Evolutionary conservation across 2,888 invertebrate species (phyloP), one percentile per base, ranked within the genome.

Genomic region (Agrilus cyanescens): DNA sequence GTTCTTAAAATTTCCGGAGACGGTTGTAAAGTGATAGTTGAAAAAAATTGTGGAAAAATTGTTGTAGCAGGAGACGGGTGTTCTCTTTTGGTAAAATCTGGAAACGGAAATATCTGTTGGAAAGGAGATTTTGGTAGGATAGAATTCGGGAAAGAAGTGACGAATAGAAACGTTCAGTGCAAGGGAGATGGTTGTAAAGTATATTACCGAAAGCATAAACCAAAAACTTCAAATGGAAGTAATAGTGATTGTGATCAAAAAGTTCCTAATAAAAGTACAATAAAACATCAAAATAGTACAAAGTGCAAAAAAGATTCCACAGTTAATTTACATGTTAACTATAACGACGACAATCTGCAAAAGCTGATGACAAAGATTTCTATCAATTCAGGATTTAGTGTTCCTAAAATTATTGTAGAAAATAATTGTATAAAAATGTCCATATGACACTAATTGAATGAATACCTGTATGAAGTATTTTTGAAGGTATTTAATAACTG

Each of bases 51-150:
- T 29, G 18, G 41, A 2, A 32, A 34, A 20, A 15, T 50, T 32
- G 43, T 42, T 10, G 42, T 52, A 8, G 46, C 51, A 8, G 53
- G 53, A 3, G 51, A 53, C 33, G 43, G 46, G 4, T 51, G 52
- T 35, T 37, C 29, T 7, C 43, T 54, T 12, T 37, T 38, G 20
- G 49, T 54, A 13, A 20, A 12, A 5, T 29, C 35, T 16, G 53
- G 53, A 32, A 38, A 35, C 34, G 53, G 53, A 15, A 41, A 40
- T 12, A 49, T 54, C 25, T 34, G 37, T 32, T 54, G 51, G 29
- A 47, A 46, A n/a, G 53, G 53, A 37, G 51, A 54, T 35, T 41
- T 43, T n/a, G 53, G 52, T 2, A 42, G 46, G 12, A 36, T 53
- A 5, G 13, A 44, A 14, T 31, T 51, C 7, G 53, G 53, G 12